Evolutionary conservation across 2,888 invertebrate genomes (phyloP), one percentile per base, ranked within the genome.

Genomic region (Chouioia cunea): DNA sequence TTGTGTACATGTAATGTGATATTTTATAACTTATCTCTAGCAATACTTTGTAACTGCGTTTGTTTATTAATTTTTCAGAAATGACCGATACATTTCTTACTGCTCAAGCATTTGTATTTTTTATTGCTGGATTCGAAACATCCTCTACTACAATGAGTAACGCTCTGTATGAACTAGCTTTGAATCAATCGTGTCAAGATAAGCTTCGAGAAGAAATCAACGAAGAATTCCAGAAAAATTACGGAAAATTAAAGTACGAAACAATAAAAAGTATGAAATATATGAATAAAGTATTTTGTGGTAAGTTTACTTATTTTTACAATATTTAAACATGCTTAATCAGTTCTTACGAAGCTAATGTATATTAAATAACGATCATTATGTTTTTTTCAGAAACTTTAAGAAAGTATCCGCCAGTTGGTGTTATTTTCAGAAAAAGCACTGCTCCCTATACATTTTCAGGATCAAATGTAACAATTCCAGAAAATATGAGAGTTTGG

Each of bases 41-140:
- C 2, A 6, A 27, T 6, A 4, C 27, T 27, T 6, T 27, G 6
- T 27, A 27, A 27, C 2, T 6, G 27, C 12, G 12, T 8, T 36
- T 36, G 4, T 36, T 36, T 36, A 36, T 36, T 12, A 3, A 59
- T 63, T 46, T 67, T 77, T 6, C 75, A 84, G 84, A 80, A 58
- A 77, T 86, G 44, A 83, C 83, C 0, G 83, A 86, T 70, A 74
- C 71, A 4, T 69, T 83, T 8, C 75, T 86, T 10, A 80, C 84
- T 1, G 84, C 87, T 0, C 86, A 87, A 54, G 81, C 85, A 1
- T 84, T 86, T 48, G 81, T 87, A 15, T 88, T 88, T 74, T 86
- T 87, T 68, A 23, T 84, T 52, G 88, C 86, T 47, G 88, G 88
- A 14, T 87, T 86, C 71, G 87, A 87, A 76, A 87, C 87, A 0